phyloP scores from a whole-genome alignment of 2,113 vertebrate genomes.

The Cyphomyrus discorhynchus region DNA sequence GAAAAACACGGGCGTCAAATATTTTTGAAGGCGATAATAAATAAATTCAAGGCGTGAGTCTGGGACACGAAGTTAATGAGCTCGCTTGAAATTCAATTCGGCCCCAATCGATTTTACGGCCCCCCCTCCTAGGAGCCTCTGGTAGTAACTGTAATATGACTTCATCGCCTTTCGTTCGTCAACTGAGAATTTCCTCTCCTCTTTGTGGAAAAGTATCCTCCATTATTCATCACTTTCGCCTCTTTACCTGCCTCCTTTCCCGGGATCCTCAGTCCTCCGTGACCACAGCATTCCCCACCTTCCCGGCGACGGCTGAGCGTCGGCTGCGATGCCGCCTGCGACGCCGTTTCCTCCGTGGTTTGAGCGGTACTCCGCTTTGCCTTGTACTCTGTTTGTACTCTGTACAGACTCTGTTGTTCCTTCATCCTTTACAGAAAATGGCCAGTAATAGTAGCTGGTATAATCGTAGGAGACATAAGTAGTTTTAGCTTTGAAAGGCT shows the following conservation, averaged over 20 bases:
- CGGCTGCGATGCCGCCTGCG: neutral
- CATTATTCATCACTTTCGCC: neutral
- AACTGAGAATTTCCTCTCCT: neutral
- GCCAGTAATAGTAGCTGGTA: neutral
- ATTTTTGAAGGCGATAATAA: neutral
- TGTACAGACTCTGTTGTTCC: neutral
- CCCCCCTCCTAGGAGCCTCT: neutral
- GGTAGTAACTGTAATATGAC: neutral
- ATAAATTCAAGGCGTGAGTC: neutral
- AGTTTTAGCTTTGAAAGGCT: neutral
- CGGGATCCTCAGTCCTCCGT: neutral
- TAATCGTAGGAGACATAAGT: neutral
- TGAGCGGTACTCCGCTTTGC: neutral
- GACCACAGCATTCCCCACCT: neutral
- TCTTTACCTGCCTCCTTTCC: neutral
- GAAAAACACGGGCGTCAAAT: neutral
- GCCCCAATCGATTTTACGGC: constrained; percentile 3
- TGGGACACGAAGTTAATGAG: constrained; percentile 8
- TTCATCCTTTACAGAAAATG: neutral
- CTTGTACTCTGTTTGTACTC: neutral
- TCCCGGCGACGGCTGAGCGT: neutral
- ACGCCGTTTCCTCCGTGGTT: neutral
- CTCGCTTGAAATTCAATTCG: constrained; percentile 10
- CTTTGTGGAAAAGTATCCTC: neutral
- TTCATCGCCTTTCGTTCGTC: neutral